These are phyloP conservation scores for Leucoraja erinaceus DNA, from an alignment of 2,113 vertebrate genomes.

Conservation along the genomic window DNA sequence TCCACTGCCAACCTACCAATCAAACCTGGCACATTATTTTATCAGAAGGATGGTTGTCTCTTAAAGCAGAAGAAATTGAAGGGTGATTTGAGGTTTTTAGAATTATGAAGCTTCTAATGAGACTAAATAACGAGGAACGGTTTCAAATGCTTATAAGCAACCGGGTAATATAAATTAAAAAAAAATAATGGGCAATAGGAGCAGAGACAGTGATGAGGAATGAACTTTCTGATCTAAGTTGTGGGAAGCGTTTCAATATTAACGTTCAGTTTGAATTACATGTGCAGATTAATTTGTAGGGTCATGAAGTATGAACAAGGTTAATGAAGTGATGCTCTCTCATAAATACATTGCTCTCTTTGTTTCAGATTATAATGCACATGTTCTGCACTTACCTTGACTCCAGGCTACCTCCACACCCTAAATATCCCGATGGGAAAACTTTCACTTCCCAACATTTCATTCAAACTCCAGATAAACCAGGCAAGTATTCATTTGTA, in stretches of 20 bases:
- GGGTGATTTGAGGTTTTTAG: not conserved
- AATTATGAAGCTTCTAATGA: not conserved
- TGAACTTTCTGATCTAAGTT: not conserved
- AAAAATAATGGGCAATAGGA: not conserved
- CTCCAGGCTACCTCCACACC: slow-evolving; percentile 85
- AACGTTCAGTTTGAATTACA: not conserved
- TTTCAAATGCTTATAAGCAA: not conserved
- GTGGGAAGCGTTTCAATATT: not conserved
- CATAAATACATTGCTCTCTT: not conserved
- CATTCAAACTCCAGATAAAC: slow-evolving; percentile 83
- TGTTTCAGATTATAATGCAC: slow-evolving; percentile 81
- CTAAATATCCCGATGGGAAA: slow-evolving; percentile 90
- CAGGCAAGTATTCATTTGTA: slow-evolving; percentile 58
- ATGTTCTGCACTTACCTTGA: slow-evolving; percentile 92
- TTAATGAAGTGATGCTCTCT: not conserved
- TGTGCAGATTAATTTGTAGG: not conserved
- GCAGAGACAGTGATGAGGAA: not conserved
- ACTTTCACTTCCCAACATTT: slow-evolving; percentile 95
- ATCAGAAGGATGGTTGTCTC: not conserved
- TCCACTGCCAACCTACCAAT: too few relatives aligned
- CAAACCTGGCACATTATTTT: not conserved
- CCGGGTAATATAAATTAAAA: not conserved
- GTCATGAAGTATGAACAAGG: not conserved
- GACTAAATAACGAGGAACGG: not conserved
- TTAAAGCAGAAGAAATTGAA: not conserved